These are phyloP conservation scores for Aphelenchoides bicaudatus DNA, from an alignment of 2,888 invertebrate genomes.

Conservation along the genomic window DNA sequence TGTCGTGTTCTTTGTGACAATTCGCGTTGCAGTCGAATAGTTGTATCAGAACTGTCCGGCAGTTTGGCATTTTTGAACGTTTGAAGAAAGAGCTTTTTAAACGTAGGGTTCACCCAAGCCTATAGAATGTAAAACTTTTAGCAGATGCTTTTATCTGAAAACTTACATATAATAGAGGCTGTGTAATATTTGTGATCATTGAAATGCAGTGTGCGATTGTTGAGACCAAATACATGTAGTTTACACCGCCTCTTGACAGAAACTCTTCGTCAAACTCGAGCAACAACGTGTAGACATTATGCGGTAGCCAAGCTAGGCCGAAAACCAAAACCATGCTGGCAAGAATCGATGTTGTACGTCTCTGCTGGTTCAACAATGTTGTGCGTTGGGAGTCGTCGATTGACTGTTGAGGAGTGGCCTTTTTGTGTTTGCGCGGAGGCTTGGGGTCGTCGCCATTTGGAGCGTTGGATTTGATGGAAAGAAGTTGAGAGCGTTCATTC, in stretches of 20 bases:
- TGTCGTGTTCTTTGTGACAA: neutral
- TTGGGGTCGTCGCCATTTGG: constrained; percentile 2
- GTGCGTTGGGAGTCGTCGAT: constrained; percentile 29
- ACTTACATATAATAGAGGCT: too few relatives aligned
- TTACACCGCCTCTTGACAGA: constrained; percentile 15
- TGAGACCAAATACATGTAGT: constrained; percentile 52
- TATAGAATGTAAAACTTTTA: constrained; percentile 46
- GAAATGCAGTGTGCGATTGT: constrained; percentile 50
- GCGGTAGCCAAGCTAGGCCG: constrained; percentile 46
- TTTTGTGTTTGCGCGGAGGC: constrained; percentile 9
- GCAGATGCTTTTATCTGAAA: too few relatives aligned
- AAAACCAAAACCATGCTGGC: constrained; percentile 44
- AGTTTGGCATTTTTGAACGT: constrained; percentile 21
- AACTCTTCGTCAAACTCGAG: constrained; percentile 46
- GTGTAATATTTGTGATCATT: constrained; percentile 37
- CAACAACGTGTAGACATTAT: constrained; percentile 39
- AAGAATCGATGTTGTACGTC: constrained; percentile 46
- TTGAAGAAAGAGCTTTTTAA: constrained; percentile 35
- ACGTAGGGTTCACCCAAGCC: constrained; percentile 45
- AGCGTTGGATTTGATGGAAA: neutral
- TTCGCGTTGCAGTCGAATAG: constrained; percentile 6
- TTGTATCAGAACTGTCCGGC: neutral
- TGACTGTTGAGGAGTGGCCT: constrained; percentile 13
- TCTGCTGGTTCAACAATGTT: constrained; percentile 32
- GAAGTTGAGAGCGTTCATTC: constrained; percentile 47